These are phyloP conservation scores for Nylanderia fulva DNA, from an alignment of 1,140 invertebrate genomes.

Conservation along the genomic window DNA sequence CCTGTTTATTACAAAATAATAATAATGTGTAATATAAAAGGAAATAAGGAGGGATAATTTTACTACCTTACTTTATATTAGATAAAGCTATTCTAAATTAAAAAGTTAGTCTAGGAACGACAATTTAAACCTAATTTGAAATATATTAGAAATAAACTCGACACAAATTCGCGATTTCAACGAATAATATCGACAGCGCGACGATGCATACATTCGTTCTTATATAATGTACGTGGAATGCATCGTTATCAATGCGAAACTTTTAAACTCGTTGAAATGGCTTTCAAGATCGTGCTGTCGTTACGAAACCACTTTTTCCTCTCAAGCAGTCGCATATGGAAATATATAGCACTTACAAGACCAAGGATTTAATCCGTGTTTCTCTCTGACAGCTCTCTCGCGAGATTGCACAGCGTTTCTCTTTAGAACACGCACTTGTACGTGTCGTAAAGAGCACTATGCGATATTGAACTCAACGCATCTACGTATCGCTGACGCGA, in stretches of 20 bases:
- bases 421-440: neutral
- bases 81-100: neutral
- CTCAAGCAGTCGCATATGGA: neutral
- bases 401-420: neutral
- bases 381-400: neutral
- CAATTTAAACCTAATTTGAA: neutral
- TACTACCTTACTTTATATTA: neutral
- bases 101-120: neutral
- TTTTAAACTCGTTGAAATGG: neutral
- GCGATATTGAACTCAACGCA: slow-evolving; percentile 23
- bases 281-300: neutral
- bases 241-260: slow-evolving; percentile 7
- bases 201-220: slow-evolving; percentile 13
- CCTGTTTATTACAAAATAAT: neutral
- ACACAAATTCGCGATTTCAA: neutral
- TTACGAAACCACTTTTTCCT: neutral
- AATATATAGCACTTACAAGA: slow-evolving; percentile 29
- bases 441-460: slow-evolving; percentile 20
- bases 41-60: neutral
- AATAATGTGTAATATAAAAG: neutral
- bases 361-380: neutral
- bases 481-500: slow-evolving; percentile 45
- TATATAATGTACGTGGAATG: slow-evolving; percentile 31
- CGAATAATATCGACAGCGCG: neutral
- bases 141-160: neutral